Conservation (phyloP, 1,140 invertebrate species). For the Pteromalus puparum region DNA sequence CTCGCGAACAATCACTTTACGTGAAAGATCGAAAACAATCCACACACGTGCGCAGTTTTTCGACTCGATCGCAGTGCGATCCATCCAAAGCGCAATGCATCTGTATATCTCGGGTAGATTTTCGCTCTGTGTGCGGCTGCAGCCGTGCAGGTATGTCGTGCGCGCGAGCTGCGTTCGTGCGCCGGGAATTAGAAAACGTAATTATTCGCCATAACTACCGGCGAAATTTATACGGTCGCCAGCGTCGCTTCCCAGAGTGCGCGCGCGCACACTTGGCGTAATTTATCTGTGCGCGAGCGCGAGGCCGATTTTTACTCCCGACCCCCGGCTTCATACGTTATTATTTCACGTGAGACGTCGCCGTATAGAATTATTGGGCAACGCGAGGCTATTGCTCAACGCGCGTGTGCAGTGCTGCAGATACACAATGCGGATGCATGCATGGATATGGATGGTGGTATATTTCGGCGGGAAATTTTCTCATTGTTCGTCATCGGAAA, state of each 20-base stretch:
- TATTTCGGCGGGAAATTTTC: neutral
- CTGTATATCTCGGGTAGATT: too few relatives aligned
- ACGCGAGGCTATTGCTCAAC: neutral
- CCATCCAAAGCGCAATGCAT: too few relatives aligned
- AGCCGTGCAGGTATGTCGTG: neutral
- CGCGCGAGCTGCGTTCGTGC: neutral
- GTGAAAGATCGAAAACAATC: slow-evolving; percentile 63
- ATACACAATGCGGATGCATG: slow-evolving; percentile 8
- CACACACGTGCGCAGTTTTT: slow-evolving; percentile 21
- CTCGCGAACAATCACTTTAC: slow-evolving; percentile 72
- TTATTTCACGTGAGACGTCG: slow-evolving; percentile 17
- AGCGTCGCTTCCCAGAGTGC: slow-evolving; percentile 25
- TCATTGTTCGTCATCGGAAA: too few relatives aligned
- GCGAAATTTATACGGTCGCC: slow-evolving; percentile 31
- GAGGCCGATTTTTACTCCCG: neutral
- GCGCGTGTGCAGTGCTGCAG: neutral
- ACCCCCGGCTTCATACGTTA: neutral
- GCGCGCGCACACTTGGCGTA: slow-evolving; percentile 6
- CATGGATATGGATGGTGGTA: too few relatives aligned
- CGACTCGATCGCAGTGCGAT: too few relatives aligned
- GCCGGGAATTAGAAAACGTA: slow-evolving; percentile 34
- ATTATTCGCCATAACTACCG: slow-evolving; percentile 40
- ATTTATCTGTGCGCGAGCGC: slow-evolving; percentile 28
- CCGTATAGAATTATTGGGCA: slow-evolving; percentile 25
- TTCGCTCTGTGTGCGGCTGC: too few relatives aligned